Base-by-base conservation (phyloP, 1,140 invertebrate species). In the Varroa destructor region DNA sequence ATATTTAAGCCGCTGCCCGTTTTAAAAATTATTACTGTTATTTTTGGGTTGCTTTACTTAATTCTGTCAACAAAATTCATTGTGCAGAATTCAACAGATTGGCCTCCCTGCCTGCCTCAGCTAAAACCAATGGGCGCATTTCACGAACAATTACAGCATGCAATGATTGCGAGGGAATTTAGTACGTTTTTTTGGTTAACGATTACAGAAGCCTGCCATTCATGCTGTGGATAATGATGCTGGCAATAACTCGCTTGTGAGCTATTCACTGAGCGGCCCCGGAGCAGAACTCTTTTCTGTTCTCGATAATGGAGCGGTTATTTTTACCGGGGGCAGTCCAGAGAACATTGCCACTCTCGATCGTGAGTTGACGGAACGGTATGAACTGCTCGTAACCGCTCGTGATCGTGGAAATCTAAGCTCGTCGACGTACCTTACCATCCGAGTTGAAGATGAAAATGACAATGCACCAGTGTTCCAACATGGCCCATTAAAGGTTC, bases 401-500 rank as follows among this genome's bases (percentile, higher is more conserved):
- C 86, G 82, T 74, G 89, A 92, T 76, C 85, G 76, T 77, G 87
- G 87, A 1, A 87, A 88, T 72, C 77, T 90, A 10, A 85, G 82
- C 37, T 77, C 76, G 1, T 74, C 72, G 12, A 85, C 86, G 0
- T 84, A 85, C 74, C 76, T 94, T 2, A 86, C 81, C 0, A 84
- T 94, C 67, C 82, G 80, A 0, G 80, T 93, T 12, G 80, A 85
- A 5, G 91, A 94, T 79, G 85, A 87, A 73, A 94, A 94, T 77
- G 91, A 94, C 78, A 91, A 92, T 80, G 75, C 82, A 0, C 91
- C 91, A 0, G 76, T 77, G 51, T 81, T 82, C 72, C 74, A 78
- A 64, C 78, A 81, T 55, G 71, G 79, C 43, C 75, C 77, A 55
- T 70, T 80, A 70, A 75, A 78, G 58, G 74, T 79, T 43, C 73